A percentile compares a stretch with the other conserved stretches of the same genome.
phyloP scores from a whole-genome alignment of 2,888 invertebrate species.

The Omphaloscelis lunosa region DNA sequence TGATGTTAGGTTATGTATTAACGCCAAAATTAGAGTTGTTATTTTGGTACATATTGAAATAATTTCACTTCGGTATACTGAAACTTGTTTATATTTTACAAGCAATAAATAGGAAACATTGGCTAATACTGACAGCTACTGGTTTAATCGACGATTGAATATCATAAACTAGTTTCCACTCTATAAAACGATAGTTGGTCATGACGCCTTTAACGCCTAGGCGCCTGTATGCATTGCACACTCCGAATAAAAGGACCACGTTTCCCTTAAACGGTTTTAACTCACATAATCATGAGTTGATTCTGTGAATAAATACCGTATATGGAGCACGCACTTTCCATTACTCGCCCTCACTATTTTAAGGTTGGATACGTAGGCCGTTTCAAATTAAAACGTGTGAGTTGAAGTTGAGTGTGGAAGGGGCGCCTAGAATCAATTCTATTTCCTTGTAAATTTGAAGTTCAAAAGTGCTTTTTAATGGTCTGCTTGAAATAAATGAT shows the following conservation, averaged over 20 bases:
- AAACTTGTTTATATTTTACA: constrained; percentile 37
- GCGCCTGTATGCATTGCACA: constrained; percentile 39
- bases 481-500: too few relatives aligned
- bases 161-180: constrained; percentile 43
- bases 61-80: neutral
- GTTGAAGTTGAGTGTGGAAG: too few relatives aligned
- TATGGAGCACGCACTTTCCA: constrained; percentile 45
- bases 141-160: constrained; percentile 42
- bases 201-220: constrained; percentile 36
- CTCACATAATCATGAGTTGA: constrained; percentile 36
- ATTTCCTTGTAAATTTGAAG: too few relatives aligned
- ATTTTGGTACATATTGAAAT: constrained; percentile 2
- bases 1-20: too few relatives aligned
- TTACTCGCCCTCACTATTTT: constrained; percentile 17
- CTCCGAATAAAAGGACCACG: constrained; percentile 36
- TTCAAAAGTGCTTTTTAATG: too few relatives aligned
- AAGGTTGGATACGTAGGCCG: neutral
- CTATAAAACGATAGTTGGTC: constrained; percentile 24
- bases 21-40: neutral
- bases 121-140: constrained; percentile 25
- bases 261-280: constrained; percentile 46
- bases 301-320: constrained; percentile 39
- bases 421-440: too few relatives aligned
- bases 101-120: constrained; percentile 41
- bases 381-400: constrained; percentile 1